These are phyloP conservation scores for Sisyra nigra DNA, from an alignment of 2,888 invertebrate genomes.

Conservation along the genomic window DNA sequence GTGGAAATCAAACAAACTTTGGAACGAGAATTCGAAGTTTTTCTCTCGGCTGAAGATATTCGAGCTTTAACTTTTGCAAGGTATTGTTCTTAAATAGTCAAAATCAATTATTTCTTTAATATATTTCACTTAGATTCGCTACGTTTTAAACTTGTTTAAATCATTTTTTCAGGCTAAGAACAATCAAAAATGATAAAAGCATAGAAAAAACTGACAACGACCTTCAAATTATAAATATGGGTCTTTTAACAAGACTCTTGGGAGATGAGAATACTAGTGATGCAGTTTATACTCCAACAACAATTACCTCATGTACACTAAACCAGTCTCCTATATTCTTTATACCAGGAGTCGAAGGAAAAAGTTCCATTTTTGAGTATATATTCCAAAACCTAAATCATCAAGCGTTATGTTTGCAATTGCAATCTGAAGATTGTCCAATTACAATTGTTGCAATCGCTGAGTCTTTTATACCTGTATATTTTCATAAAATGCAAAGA, in stretches of 20 bases:
- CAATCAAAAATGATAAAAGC: not conserved
- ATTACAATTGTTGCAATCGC: conserved; percentile 35
- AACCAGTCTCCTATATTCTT: conserved; percentile 28
- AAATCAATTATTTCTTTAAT: too few species aligned
- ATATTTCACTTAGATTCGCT: too few species aligned
- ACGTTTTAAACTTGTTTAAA: too few species aligned
- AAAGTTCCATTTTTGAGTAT: conserved; percentile 33
- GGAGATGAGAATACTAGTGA: conserved; percentile 43
- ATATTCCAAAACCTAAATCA: conserved; percentile 33
- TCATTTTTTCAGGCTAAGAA: not conserved
- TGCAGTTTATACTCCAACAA: conserved; percentile 31
- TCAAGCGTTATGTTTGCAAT: conserved; percentile 36
- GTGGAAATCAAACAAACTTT: conserved; percentile 89
- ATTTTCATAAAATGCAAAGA: conserved; percentile 10
- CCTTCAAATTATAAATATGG: conserved; percentile 17
- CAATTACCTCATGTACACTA: conserved; percentile 22
- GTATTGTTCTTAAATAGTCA: too few species aligned
- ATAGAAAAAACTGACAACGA: not conserved
- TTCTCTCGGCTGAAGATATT: conserved; percentile 73
- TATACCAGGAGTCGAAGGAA: conserved; percentile 54
- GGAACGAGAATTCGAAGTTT: conserved; percentile 77
- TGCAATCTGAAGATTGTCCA: conserved; percentile 27
- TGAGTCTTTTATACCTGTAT: conserved; percentile 33
- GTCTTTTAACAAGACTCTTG: conserved; percentile 36
- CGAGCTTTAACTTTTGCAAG: conserved; percentile 61